Base-by-base conservation (phyloP, 2,797 vertebrate species). In the Choloepus didactylus region DNA sequence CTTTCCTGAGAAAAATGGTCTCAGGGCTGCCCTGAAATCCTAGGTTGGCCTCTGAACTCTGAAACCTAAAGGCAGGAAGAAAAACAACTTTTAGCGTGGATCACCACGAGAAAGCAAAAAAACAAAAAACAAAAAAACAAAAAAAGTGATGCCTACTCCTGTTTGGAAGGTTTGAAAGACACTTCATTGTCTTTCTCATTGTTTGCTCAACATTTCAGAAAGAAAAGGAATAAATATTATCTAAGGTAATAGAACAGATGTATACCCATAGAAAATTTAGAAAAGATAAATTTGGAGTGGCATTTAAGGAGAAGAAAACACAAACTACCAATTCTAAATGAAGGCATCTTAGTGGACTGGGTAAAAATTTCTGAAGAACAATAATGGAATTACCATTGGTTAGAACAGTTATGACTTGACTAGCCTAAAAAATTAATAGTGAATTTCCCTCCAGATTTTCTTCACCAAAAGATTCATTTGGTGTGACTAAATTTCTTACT, bases 381-480 rank as follows among this genome's bases (percentile, higher is more conserved):
- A 81, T 56, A 18, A 67, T 23, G 60, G 84, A 95, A 95, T 96
- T 88, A 77, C 84, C 93, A 93, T 46, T 29, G 56, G 49, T 64
- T 54, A 79, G 35, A 86, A 66, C 86, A 94, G 75, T 94, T 89
- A 81, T 16, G 77, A 82, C 31, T 60, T 80, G 91, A 96, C 81
- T 87, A 93, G 60, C 44, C 46, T 79, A 79, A 96, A 56, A 96
- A 93, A 27, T 90, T 62, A 96, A 92, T 86, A 67, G 73, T 69
- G 51, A 96, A 94, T 94, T 97, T 96, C 84, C 89, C 89, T 88
- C 51, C 70, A 85, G 51, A 72, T 31, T 91, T 93, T 91, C 91
- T 94, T 44, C 51, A 85, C 38, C 35, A 18, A 70, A 87, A 93
- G 60, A 86, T 15, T 79, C 46, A 66, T 49, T 87, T 62, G 46